Evolutionary conservation across 2,113 vertebrate genomes (phyloP), one percentile per base, ranked within the genome.

Genomic region (Epinephelus fuscoguttatus): DNA sequence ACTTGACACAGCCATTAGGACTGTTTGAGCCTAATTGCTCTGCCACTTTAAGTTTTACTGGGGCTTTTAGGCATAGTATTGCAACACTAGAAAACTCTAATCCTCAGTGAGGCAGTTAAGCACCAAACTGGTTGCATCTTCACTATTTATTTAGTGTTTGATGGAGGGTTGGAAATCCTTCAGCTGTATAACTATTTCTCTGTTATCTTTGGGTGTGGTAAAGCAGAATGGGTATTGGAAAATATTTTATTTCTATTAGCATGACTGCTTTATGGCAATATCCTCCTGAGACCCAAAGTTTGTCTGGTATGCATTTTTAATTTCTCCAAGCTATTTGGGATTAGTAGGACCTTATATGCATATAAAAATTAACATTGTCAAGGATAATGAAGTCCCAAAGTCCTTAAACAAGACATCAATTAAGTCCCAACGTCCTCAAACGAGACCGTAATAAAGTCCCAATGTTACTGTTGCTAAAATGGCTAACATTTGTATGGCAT

Each of bases 21-120:
- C 21, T 6, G 55, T 23, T 49, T 61, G 25, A 67, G 67, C 30
- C n/a, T 76, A 42, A 76, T 57, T 53, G 69, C 40, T 84, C 45
- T 14, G 45, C 61, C 53, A 37, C 72, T 37, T 63, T 18, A 14
- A 7, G 18, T 79, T 71, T 30, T 66, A 57, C 47, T 37, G 14
- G 7, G n/a, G 18, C 11, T 50, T 67, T 61, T 57, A 60, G 59
- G 33, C 66, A 19, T 19, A 45, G 7, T 18, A 19, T 11, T 33
- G 21, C 50, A 17, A 19, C 52, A 37, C 14, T 52, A 53, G 8
- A 45, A 42, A 57, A 42, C 15, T 21, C 6, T 33, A 40, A 66
- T 80, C 50, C 25, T 49, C 40, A 33, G 25, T 52, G 25, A 78
- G 59, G 18, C 7, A 0, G 25, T 62, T 56, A 50, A 66, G 56